Base-by-base conservation (phyloP, 2,113 vertebrate species). In the Myotis lucifugus region DNA sequence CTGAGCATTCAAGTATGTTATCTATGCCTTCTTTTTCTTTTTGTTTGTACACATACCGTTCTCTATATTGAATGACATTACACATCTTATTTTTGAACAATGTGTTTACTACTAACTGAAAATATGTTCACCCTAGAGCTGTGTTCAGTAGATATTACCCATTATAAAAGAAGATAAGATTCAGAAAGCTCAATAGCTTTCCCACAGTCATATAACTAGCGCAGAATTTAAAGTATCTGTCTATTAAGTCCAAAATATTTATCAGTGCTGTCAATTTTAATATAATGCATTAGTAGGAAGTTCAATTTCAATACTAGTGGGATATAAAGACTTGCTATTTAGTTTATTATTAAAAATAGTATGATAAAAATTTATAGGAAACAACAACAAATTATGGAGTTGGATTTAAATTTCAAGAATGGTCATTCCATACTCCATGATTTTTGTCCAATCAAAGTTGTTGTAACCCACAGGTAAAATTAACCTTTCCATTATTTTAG, bases 171-270 rank as follows among this genome's bases (percentile, higher is more conserved):
- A 54, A 52, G 70, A 23, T 27, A 94, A 88, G 7, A 72, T 42
- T 89, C 42, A 54, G 66, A 91, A 95, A 82, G 32, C 92, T 90
- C 29, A 79, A 54, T 73, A 64, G 18, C 19, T 93, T 89, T 29
- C n/a, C 40, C 29, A 52, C 56, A 93, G 76, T 86, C 40, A 86
- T 32, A 56, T 9, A 72, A 40, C 17, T 27, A 76, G 23, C 25
- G 54, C n/a, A 82, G 32, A 95, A 88, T 88, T 78, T 94, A 88
- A 94, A 74, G 21, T 8, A 73, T 90, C 23, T 83, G 23, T 61
- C 14, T 88, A 32, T 83, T 56, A 84, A 90, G 4, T 42, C 21
- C 59, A 88, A 5, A 77, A 42, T 1, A 89, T 69, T 74, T 61
- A 67, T 48, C 27, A 67, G 1, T 78, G 0, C 1, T 61, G 8